Conservation (phyloP, 2,797 vertebrate genomes). For the Cossypha polioptera region DNA sequence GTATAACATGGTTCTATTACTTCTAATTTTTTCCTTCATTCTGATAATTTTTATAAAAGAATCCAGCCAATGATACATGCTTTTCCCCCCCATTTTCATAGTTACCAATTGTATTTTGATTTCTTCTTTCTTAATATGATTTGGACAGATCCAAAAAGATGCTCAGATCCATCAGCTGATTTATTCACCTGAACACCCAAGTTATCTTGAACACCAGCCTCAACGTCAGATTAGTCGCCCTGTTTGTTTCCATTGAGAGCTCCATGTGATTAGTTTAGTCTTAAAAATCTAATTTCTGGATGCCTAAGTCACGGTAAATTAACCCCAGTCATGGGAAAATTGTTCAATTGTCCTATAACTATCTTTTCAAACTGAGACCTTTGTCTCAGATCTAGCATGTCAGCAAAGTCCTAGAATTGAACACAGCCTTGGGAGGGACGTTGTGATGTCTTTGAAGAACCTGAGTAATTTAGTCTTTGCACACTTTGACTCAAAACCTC, state of each 20-base stretch:
- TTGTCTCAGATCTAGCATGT: background rate
- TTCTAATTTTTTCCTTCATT: background rate
- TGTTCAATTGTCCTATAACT: background rate
- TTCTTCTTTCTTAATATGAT: background rate
- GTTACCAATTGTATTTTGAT: background rate
- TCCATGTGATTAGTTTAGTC: background rate
- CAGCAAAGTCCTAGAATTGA: background rate
- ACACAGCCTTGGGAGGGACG: background rate
- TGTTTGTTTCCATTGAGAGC: background rate
- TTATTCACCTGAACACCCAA: background rate
- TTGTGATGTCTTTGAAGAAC: background rate
- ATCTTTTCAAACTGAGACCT: background rate
- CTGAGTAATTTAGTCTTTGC: background rate
- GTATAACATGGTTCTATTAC: background rate
- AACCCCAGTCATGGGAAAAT: background rate
- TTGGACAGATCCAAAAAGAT: background rate
- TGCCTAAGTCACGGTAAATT: background rate
- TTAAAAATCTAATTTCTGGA: background rate
- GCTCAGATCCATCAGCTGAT: background rate
- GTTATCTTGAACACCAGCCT: background rate
- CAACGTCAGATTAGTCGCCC: background rate
- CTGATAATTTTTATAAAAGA: background rate
- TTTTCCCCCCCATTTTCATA: background rate
- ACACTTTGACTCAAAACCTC: background rate
- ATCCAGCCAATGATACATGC: accelerated